Evolutionary conservation across 53 echinoderm and acorn worm genomes (phyloP).

Genomic region (Stichopus horrens): DNA sequence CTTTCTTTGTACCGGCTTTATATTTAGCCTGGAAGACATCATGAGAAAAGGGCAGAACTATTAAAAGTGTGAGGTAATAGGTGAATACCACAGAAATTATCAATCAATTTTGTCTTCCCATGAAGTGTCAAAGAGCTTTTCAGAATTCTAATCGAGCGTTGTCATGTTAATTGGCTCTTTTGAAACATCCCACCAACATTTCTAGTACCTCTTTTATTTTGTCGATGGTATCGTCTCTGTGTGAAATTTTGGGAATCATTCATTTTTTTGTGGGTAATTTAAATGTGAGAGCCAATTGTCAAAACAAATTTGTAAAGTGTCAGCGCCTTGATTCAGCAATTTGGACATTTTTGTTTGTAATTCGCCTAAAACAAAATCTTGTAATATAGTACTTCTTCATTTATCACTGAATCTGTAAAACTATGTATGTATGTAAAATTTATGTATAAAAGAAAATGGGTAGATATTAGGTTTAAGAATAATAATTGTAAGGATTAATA

Average conservation of each 20-base stretch:
- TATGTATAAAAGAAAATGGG: slow-evolving; percentile 15
- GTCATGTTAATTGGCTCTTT: background rate
- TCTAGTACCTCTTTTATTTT: background rate
- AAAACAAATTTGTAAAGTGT: background rate
- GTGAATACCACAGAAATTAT: too few relatives aligned
- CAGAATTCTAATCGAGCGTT: background rate
- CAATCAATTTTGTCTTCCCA: background rate
- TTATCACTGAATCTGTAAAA: background rate
- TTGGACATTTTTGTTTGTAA: too few relatives aligned
- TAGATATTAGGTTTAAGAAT: slow-evolving; percentile 4
- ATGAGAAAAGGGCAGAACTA: too few relatives aligned
- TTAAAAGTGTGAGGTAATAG: too few relatives aligned
- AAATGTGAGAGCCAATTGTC: background rate
- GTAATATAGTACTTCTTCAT: background rate
- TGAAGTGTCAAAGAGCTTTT: background rate
- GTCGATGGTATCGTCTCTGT: background rate
- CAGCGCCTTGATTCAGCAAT: too few relatives aligned
- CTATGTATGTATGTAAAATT: slow-evolving; percentile 25
- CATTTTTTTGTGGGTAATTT: background rate
- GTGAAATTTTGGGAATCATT: background rate
- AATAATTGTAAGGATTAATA: background rate
- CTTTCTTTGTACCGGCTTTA: too few relatives aligned
- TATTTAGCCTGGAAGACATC: too few relatives aligned
- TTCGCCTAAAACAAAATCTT: background rate
- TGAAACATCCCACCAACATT: background rate